phyloP scores from a whole-genome alignment of 1,140 invertebrate species.

The Carposina sasakii region DNA sequence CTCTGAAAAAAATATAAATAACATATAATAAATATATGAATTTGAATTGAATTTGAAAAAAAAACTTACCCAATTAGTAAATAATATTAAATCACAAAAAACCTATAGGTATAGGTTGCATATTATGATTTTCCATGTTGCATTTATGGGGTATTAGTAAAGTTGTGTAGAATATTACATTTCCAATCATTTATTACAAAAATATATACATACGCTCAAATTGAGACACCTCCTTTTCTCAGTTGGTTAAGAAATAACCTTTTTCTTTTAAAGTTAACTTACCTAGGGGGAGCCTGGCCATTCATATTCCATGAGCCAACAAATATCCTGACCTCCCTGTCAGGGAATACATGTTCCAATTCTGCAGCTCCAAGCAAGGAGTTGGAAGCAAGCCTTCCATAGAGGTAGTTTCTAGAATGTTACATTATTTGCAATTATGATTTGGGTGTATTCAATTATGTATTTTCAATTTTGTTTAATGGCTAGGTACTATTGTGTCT shows the following conservation, averaged over 20 bases:
- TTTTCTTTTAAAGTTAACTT: constrained; percentile 23
- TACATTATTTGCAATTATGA: no score
- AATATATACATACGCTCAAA: not conserved
- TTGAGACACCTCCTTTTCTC: not conserved
- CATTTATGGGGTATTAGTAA: no score
- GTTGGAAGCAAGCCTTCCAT: constrained; percentile 83
- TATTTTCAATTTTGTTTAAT: no score
- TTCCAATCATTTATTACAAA: not conserved
- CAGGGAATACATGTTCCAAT: constrained; percentile 88
- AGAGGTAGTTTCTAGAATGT: constrained; percentile 85
- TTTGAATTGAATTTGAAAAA: no score
- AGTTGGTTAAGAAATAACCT: not conserved
- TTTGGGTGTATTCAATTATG: no score
- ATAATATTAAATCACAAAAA: no score
- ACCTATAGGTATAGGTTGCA: no score
- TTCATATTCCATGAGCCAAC: constrained; percentile 98
- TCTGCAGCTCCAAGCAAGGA: constrained; percentile 87
- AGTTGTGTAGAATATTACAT: not conserved
- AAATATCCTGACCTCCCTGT: constrained; percentile 88
- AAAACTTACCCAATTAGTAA: no score
- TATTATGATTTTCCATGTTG: no score
- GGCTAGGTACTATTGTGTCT: no score
- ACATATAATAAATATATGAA: no score
- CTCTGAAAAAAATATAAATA: constrained; percentile 66
- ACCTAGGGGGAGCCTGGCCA: constrained; percentile 84